phyloP scores from a whole-genome alignment of 37 sponge, comb jelly and placozoan species.

The Petrosia ficiformis region DNA sequence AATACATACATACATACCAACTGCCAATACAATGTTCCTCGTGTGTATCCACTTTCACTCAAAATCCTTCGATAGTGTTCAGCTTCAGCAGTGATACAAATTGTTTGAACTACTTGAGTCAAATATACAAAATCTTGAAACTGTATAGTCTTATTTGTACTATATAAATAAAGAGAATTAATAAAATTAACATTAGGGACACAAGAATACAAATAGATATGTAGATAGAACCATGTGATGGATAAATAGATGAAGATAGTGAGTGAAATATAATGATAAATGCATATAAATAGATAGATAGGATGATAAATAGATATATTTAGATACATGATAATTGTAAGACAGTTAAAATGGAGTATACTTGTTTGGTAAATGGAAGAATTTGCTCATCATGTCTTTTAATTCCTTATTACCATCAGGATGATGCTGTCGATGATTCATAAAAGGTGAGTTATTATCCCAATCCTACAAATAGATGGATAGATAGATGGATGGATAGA shows the following conservation, averaged over 20 bases:
- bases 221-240: neutral
- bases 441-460: conserved; percentile 76
- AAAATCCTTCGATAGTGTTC: conserved; percentile 86
- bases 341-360: neutral
- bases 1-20: conserved; percentile 68
- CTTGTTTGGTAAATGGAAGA: conserved; percentile 79
- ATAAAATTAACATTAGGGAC: neutral
- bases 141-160: conserved; percentile 36
- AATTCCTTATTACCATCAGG: conserved; percentile 83
- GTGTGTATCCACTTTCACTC: conserved; percentile 64
- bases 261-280: too few species aligned
- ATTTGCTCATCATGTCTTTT: conserved; percentile 37
- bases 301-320: too few species aligned
- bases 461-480: conserved; percentile 60
- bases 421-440: conserved; percentile 90
- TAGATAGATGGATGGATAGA: too few species aligned
- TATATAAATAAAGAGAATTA: conserved; percentile 3
- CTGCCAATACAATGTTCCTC: conserved; percentile 97
- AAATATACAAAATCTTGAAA: conserved; percentile 89
- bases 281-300: too few species aligned
- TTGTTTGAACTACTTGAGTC: conserved; percentile 84
- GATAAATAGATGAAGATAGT: neutral
- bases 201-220: neutral
- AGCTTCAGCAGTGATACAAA: conserved; percentile 82
- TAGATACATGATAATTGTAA: too few species aligned